Conservation (phyloP, 1,140 invertebrate genomes). For the Drosophila lini region DNA sequence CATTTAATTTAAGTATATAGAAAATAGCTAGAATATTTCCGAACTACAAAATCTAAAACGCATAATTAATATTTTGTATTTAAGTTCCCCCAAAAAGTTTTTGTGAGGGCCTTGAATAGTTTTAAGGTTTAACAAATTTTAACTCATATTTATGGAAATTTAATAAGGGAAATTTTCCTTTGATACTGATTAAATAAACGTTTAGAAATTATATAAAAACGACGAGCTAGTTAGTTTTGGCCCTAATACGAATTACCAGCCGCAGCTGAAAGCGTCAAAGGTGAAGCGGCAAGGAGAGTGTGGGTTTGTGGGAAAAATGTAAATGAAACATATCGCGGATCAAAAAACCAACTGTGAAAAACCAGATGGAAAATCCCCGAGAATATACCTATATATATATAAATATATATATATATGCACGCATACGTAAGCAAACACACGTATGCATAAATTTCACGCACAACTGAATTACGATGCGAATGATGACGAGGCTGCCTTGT, state of each 20-base stretch:
- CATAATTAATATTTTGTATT: too few relatives aligned
- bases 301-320: constrained; percentile 33
- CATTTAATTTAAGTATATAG: too few relatives aligned
- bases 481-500: constrained; percentile 41
- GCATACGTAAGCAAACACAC: constrained; percentile 31
- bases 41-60: too few relatives aligned
- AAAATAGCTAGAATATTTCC: too few relatives aligned
- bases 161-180: too few relatives aligned
- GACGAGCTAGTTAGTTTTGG: not conserved
- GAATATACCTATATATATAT: constrained; percentile 5
- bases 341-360: constrained; percentile 42
- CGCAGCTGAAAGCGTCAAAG: constrained; percentile 32
- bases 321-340: constrained; percentile 55
- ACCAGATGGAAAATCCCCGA: constrained; percentile 32
- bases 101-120: too few relatives aligned
- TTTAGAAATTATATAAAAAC: not conserved
- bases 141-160: too few relatives aligned
- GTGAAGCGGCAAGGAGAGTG: constrained; percentile 4
- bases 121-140: too few relatives aligned
- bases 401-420: not conserved
- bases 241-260: constrained; percentile 29
- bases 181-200: not conserved
- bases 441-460: constrained; percentile 76
- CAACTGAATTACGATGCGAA: constrained; percentile 66
- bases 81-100: too few relatives aligned